phyloP scores from a whole-genome alignment of 2,797 vertebrate species.

The Liparis tanakae region DNA sequence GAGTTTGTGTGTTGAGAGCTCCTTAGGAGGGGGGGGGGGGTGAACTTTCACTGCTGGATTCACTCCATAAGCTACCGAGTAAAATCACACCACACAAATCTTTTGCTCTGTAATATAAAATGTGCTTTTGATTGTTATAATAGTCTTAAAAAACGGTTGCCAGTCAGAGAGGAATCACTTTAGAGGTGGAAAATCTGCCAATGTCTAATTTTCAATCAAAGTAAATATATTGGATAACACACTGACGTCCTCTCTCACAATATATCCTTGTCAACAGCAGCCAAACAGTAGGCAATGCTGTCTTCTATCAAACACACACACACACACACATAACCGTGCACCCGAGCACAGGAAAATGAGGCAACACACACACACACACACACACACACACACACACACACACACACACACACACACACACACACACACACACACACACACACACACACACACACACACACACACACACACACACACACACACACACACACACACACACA shows the following conservation, averaged over 20 bases:
- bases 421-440: neutral
- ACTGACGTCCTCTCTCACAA: slow-evolving; percentile 14
- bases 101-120: slow-evolving; percentile 8
- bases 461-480: slow-evolving; percentile 19
- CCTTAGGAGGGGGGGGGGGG: slow-evolving; percentile 23
- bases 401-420: slow-evolving; percentile 9
- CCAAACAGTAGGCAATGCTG: slow-evolving; percentile 39
- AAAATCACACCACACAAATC: slow-evolving; percentile 23
- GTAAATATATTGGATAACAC: slow-evolving; percentile 30
- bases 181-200: slow-evolving; percentile 15
- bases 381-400: slow-evolving; percentile 11
- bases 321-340: slow-evolving; percentile 31
- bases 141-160: slow-evolving; percentile 27
- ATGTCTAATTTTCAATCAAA: slow-evolving; percentile 39
- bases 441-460: slow-evolving; percentile 19
- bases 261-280: slow-evolving; percentile 50
- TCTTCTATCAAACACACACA: slow-evolving; percentile 48
- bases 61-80: slow-evolving; percentile 33
- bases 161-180: slow-evolving; percentile 27
- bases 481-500: slow-evolving; percentile 43
- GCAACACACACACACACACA: neutral
- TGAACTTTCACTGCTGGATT: slow-evolving; percentile 38
- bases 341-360: neutral
- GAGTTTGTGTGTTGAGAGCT: slow-evolving; percentile 25
- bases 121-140: slow-evolving; percentile 37